These are phyloP conservation scores for Narcine bancroftii DNA, from an alignment of 2,113 vertebrate genomes.

Conservation along the genomic window DNA sequence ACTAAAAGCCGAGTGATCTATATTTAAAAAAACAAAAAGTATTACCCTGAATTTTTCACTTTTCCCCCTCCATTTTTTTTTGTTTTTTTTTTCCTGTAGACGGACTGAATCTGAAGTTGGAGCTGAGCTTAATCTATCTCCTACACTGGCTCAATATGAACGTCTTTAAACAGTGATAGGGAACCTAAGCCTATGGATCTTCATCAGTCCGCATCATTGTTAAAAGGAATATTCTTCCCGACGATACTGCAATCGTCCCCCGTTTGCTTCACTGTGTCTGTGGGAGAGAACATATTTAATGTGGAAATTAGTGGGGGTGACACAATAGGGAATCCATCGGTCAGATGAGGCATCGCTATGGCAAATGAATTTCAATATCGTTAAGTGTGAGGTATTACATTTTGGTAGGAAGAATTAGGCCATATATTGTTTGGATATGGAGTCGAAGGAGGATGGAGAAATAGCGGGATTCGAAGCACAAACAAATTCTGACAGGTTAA, in stretches of 20 bases:
- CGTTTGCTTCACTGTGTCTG: slow-evolving; percentile 60
- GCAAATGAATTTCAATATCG: slow-evolving; percentile 26
- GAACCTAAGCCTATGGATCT: slow-evolving; percentile 35
- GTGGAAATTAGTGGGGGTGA: slow-evolving; percentile 31
- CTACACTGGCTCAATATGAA: slow-evolving; percentile 53
- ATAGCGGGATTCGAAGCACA: neutral
- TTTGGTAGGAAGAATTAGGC: slow-evolving; percentile 2
- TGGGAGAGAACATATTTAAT: slow-evolving; percentile 40
- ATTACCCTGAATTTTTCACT: slow-evolving; percentile 47
- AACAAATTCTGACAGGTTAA: neutral
- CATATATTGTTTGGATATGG: neutral
- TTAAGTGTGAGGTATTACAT: slow-evolving; percentile 34
- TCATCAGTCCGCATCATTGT: slow-evolving; percentile 34
- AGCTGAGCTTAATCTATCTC: slow-evolving; percentile 49
- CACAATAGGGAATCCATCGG: neutral
- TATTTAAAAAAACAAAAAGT: slow-evolving; percentile 44
- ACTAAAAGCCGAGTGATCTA: slow-evolving; percentile 53
- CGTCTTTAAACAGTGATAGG: slow-evolving; percentile 36
- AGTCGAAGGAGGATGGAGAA: neutral
- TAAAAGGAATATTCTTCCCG: slow-evolving; percentile 35
- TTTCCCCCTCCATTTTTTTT: slow-evolving; percentile 40
- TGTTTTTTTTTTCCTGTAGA: slow-evolving; percentile 38
- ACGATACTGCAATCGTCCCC: slow-evolving; percentile 43
- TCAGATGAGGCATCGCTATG: slow-evolving; percentile 17
- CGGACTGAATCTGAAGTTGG: slow-evolving; percentile 47